Evolutionary conservation across 64 coral and sea anemone genomes (phyloP).

Genomic region (Stichodactyla mertensii): DNA sequence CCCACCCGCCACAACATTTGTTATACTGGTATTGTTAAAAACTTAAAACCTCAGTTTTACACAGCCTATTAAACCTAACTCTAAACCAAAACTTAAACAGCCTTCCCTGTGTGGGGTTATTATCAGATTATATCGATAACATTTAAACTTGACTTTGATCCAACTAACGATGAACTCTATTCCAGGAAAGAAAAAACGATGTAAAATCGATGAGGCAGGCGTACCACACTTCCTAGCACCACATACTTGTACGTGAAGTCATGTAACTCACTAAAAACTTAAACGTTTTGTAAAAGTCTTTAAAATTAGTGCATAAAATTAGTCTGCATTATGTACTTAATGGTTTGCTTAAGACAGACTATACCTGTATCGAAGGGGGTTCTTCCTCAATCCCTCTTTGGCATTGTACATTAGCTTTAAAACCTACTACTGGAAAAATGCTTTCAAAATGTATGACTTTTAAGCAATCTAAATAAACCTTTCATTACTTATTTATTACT

Average conservation of each 20-base stretch:
- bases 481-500: too few relatives aligned
- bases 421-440: too few relatives aligned
- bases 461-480: too few relatives aligned
- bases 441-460: too few relatives aligned
- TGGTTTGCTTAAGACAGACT: too few relatives aligned
- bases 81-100: not conserved
- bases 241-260: conserved; percentile 43
- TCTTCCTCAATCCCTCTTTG: too few relatives aligned
- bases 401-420: too few relatives aligned
- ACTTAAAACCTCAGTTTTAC: not conserved
- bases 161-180: conserved; percentile 22
- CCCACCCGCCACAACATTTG: not conserved
- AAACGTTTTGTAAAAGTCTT: not conserved
- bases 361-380: too few relatives aligned
- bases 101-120: too few relatives aligned
- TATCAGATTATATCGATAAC: not conserved
- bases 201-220: conserved; percentile 72
- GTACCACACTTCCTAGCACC: conserved; percentile 55
- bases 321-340: too few relatives aligned
- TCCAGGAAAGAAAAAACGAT: conserved; percentile 57
- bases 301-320: not conserved
- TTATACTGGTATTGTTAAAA: not conserved
- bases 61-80: not conserved
- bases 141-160: not conserved
- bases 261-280: not conserved